phyloP scores from a whole-genome alignment of 2,888 invertebrate species.

The Mimachlamys varia region DNA sequence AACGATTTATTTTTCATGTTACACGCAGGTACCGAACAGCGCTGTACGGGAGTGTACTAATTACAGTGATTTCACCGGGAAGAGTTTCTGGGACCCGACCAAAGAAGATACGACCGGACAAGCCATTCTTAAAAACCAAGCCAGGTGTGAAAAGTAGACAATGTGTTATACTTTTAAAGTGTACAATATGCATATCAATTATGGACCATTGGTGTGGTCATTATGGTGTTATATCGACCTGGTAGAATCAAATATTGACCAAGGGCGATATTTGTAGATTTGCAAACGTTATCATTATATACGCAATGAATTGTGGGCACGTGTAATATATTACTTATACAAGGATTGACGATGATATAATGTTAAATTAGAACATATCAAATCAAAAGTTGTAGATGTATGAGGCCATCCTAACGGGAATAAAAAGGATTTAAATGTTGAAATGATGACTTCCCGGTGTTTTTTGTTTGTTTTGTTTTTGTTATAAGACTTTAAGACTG shows the following conservation, averaged over 20 bases:
- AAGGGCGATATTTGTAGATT: not conserved
- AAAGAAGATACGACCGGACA: not conserved
- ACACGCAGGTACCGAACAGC: conserved; percentile 61
- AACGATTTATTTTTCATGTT: too few relatives aligned
- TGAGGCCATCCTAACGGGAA: not conserved
- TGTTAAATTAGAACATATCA: not conserved
- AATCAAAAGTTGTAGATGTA: too few relatives aligned
- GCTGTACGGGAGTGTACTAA: conserved; percentile 62
- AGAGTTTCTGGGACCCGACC: conserved; percentile 60
- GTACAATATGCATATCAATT: too few relatives aligned
- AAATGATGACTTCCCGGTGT: too few relatives aligned
- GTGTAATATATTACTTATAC: too few relatives aligned
- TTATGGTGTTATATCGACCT: too few relatives aligned
- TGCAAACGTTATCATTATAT: not conserved
- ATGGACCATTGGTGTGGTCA: too few relatives aligned
- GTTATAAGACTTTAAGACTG: too few relatives aligned
- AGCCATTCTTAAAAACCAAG: not conserved
- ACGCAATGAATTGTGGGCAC: not conserved
- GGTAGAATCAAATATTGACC: too few relatives aligned
- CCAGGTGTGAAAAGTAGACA: not conserved
- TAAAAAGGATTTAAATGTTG: not conserved
- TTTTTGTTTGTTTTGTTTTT: too few relatives aligned
- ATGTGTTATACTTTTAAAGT: too few relatives aligned
- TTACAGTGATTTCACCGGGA: conserved; percentile 65
- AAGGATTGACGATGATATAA: not conserved